Evolutionary conservation across 2,888 invertebrate species (phyloP).

Genomic region (Sipha maydis): DNA sequence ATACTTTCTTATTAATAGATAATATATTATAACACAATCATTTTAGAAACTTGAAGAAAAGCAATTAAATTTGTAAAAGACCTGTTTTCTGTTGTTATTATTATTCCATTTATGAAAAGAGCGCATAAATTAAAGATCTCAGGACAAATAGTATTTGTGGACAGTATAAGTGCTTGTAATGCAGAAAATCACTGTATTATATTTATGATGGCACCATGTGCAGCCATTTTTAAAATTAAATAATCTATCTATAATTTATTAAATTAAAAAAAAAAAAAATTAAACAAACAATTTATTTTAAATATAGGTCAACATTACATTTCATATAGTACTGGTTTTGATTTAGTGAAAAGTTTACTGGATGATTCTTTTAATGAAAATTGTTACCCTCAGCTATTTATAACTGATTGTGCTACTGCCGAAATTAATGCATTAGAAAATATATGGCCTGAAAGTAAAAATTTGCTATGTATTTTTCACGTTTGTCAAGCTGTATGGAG

Average conservation of each 20-base stretch:
- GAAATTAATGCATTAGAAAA: slow-evolving; percentile 40
- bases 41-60: slow-evolving; percentile 25
- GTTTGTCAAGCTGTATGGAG: slow-evolving; percentile 42
- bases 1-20: slow-evolving; percentile 9
- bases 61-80: slow-evolving; percentile 27
- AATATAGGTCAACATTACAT: slow-evolving; percentile 33
- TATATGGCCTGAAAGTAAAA: slow-evolving; percentile 15
- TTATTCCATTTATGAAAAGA: slow-evolving; percentile 41
- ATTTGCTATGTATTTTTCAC: slow-evolving; percentile 42
- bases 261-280: not conserved
- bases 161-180: slow-evolving; percentile 39
- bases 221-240: slow-evolving; percentile 27
- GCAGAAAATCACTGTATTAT: slow-evolving; percentile 28
- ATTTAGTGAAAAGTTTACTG: slow-evolving; percentile 12
- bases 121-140: slow-evolving; percentile 14
- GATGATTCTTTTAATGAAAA: slow-evolving; percentile 23
- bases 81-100: slow-evolving; percentile 36
- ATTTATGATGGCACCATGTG: slow-evolving; percentile 39
- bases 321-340: slow-evolving; percentile 33
- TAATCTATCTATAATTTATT: slow-evolving; percentile 15
- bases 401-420: slow-evolving; percentile 37
- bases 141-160: slow-evolving; percentile 13
- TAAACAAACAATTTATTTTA: slow-evolving; percentile 26
- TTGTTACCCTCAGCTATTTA: slow-evolving; percentile 19
- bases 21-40: not conserved